Base-by-base conservation (phyloP, 2,797 vertebrate genomes). In the Eleutherodactylus coqui region DNA sequence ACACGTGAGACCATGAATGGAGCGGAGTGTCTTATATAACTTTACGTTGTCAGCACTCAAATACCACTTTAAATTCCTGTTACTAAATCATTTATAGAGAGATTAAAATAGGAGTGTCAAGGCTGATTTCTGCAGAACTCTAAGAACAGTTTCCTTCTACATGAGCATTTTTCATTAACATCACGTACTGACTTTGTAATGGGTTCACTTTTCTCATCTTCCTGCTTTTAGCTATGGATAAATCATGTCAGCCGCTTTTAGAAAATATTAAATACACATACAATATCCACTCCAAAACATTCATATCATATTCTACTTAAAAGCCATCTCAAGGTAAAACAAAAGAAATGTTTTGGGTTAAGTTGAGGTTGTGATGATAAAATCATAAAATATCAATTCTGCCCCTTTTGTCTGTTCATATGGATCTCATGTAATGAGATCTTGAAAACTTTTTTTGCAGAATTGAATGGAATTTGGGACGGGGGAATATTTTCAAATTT, bases 21-120 rank as follows among this genome's bases (percentile, higher is more conserved):
- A 41, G 38, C 38, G 43, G 27, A 72, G 69, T 72, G 24, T 43
- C 38, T 45, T 72, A 72, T 24, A 72, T 72, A 72, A 72, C 38
- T 45, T 43, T n/a, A 72, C 24, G 21, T 43, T 27, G 69, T 43
- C 69, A 16, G 38, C 69, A 24, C 36, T 41, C 67, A 70, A 24
- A 70, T 70, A 41, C 21, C 41, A 72, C 69, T 72, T 72, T 72
- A 45, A 24, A 72, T 43, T 27, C 11, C 69, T 43, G 38, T 45
- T 72, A 43, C 69, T 72, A 72, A 72, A 72, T 72, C 38, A 43
- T 72, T 72, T 43, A 72, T 72, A 72, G 41, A 72, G 43, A 27
- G 11, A n/a, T 72, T 72, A 45, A 45, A 72, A 43, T 43, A 72
- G 41, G 38, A 72, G 19, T 72, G 38, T 72, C 4, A 45, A 27